phyloP scores from a whole-genome alignment of 2,888 invertebrate genomes.

The Lasioglossum pauxillum region DNA sequence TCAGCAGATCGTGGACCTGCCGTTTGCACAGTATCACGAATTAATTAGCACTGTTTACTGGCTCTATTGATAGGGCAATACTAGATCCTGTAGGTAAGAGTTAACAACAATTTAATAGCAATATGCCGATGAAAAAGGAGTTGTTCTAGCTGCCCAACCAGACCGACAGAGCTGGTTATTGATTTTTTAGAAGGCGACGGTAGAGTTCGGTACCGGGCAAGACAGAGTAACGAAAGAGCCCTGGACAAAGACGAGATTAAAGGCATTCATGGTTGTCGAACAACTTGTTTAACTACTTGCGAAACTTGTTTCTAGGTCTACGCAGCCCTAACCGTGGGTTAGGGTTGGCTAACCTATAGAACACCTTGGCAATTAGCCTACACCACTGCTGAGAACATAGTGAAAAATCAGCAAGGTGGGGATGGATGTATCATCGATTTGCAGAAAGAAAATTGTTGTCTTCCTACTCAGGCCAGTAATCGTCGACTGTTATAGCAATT shows the following conservation, averaged over 20 bases:
- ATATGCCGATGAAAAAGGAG: not conserved
- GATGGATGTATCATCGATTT: not conserved
- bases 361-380: not conserved
- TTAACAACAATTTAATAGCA: not conserved
- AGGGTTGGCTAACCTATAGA: not conserved
- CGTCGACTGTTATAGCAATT: not conserved
- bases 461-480: not conserved
- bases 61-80: not conserved
- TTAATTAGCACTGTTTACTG: not conserved
- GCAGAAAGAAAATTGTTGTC: not conserved
- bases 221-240: not conserved
- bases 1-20: not conserved
- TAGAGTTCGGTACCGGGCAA: not conserved
- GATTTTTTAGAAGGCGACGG: slow-evolving; percentile 4
- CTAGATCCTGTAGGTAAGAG: not conserved
- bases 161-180: slow-evolving; percentile 16
- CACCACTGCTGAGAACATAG: not conserved
- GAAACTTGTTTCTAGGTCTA: not conserved
- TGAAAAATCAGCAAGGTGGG: not conserved
- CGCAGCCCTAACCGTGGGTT: not conserved
- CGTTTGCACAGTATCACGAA: not conserved
- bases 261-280: not conserved
- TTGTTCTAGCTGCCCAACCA: not conserved
- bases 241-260: not conserved
- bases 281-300: not conserved